Evolutionary conservation across 2,888 invertebrate species (phyloP).

Genomic region (Gnatocerus cornutus): DNA sequence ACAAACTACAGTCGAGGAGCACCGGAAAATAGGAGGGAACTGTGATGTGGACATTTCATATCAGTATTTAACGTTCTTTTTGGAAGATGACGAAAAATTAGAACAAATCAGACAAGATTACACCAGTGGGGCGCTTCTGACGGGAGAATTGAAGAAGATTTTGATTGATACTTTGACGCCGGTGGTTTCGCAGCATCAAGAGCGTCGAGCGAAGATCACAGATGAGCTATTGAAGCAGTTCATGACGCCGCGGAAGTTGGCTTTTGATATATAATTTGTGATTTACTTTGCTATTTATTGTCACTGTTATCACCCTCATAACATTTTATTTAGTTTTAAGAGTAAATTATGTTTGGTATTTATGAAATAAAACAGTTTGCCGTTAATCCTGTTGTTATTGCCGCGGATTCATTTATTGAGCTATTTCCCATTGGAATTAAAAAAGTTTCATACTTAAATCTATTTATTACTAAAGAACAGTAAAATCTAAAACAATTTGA

Average conservation of each 20-base stretch:
- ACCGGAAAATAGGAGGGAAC: constrained; percentile 92
- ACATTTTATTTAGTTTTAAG: constrained; percentile 15
- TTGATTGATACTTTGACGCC: constrained; percentile 87
- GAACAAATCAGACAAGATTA: constrained; percentile 83
- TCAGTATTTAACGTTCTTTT: constrained; percentile 95
- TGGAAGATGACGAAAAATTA: constrained; percentile 92
- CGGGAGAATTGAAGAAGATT: constrained; percentile 95
- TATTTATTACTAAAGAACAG: too few relatives aligned
- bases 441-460: too few relatives aligned
- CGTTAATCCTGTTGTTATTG: background rate
- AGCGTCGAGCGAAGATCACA: constrained; percentile 84
- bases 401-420: too few relatives aligned
- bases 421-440: too few relatives aligned
- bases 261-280: constrained; percentile 69
- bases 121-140: constrained; percentile 89
- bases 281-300: constrained; percentile 39
- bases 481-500: too few relatives aligned
- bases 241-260: constrained; percentile 88
- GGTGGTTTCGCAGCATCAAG: constrained; percentile 88
- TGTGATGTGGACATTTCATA: constrained; percentile 96
- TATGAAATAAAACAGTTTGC: background rate
- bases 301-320: constrained; percentile 19
- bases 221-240: constrained; percentile 88
- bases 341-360: background rate
- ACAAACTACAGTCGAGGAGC: constrained; percentile 93